A percentile compares a stretch with the other conserved stretches of the same genome.
These are phyloP conservation scores for Drosophila suzukii DNA, from an alignment of 1,140 invertebrate species.

Conservation along the genomic window DNA sequence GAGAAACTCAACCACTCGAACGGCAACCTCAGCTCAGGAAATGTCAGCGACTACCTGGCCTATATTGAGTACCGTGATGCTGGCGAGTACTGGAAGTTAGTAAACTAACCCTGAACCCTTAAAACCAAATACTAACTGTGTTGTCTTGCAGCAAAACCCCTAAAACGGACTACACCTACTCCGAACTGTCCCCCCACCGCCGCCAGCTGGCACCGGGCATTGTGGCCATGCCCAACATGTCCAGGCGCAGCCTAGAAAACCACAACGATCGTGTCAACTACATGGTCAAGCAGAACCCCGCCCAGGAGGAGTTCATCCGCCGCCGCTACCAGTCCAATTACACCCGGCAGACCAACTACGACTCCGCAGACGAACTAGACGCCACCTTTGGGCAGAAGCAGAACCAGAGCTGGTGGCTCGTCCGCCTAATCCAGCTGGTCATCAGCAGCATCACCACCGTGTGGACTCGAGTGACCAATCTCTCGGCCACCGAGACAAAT, in stretches of 20 bases:
- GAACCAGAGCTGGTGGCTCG: conserved; percentile 65
- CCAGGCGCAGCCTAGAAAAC: conserved; percentile 86
- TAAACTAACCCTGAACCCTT: conserved; percentile 17
- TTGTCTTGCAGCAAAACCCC: conserved; percentile 87
- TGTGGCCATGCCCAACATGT: conserved; percentile 93
- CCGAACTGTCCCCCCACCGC: conserved; percentile 89
- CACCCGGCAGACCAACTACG: conserved; percentile 59
- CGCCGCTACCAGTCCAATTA: conserved; percentile 70
- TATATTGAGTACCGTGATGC: conserved; percentile 87
- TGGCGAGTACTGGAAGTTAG: conserved; percentile 89
- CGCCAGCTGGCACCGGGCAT: conserved; percentile 91
- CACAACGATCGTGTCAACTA: conserved; percentile 74
- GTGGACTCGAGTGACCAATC: conserved; percentile 56
- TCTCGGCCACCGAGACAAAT: conserved; percentile 42
- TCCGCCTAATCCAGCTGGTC: conserved; percentile 62
- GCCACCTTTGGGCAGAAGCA: conserved; percentile 38
- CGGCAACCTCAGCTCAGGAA: conserved; percentile 50
- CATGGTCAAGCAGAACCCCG: conserved; percentile 74
- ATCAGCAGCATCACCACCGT: conserved; percentile 53
- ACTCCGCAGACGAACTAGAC: conserved; percentile 79
- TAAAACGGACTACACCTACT: conserved; percentile 94
- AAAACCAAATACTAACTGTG: neutral
- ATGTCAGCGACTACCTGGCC: conserved; percentile 85
- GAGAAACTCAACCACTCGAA: conserved; percentile 72
- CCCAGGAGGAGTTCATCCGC: conserved; percentile 75